Evolutionary conservation across 2,797 vertebrate species (phyloP).

Genomic region (Hippocampus kuda): DNA sequence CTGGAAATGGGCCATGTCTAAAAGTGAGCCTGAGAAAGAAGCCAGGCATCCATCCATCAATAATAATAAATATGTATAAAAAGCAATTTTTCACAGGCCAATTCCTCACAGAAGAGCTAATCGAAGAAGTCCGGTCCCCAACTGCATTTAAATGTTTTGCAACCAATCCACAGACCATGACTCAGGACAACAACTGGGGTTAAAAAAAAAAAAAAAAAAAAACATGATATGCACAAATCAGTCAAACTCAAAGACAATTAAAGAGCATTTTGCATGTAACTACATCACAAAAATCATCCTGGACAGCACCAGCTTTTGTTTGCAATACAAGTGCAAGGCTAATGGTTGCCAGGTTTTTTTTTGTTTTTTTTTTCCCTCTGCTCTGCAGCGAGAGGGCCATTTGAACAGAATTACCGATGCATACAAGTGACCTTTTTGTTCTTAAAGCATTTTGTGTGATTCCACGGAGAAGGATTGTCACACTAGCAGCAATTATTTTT

Average conservation of each 20-base stretch:
- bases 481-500: conserved; percentile 23
- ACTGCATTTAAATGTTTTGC: conserved; percentile 52
- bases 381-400: background rate
- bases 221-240: conserved; percentile 57
- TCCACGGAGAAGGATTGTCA: conserved; percentile 26
- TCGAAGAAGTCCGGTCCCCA: conserved; percentile 32
- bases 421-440: background rate
- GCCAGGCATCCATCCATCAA: conserved; percentile 17
- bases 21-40: conserved; percentile 8
- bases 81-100: conserved; percentile 26
- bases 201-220: conserved; percentile 10
- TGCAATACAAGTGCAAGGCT: conserved; percentile 27
- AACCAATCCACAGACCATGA: conserved; percentile 57
- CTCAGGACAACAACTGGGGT: conserved; percentile 36
- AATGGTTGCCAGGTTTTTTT: background rate
- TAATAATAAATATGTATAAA: conserved; percentile 31
- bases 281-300: conserved; percentile 57
- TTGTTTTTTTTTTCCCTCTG: background rate
- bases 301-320: conserved; percentile 46
- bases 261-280: conserved; percentile 56
- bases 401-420: background rate
- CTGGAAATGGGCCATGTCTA: background rate
- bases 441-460: too few species aligned
- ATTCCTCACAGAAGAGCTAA: conserved; percentile 31
- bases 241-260: conserved; percentile 59